Evolutionary conservation across 2,888 invertebrate species (phyloP).

Genomic region (Neocrepidodera transversa): DNA sequence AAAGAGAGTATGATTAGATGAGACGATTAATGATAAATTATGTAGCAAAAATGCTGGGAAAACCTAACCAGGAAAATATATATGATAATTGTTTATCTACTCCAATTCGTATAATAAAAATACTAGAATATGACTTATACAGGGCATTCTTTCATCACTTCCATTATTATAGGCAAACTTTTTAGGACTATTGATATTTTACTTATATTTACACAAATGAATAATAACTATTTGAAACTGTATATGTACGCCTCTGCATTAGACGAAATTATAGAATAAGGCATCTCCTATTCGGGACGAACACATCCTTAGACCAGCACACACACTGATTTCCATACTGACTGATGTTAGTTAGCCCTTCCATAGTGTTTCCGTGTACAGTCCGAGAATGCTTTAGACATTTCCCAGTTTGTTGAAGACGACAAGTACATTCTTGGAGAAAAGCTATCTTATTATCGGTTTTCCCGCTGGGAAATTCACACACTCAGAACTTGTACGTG

Average conservation of each 20-base stretch:
- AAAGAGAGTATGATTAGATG: too few species aligned
- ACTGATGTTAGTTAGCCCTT: constrained; percentile 57
- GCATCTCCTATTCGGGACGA: constrained; percentile 44
- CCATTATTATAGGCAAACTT: too few species aligned
- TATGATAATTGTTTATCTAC: too few species aligned
- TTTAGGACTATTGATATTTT: too few species aligned
- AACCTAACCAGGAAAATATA: too few species aligned
- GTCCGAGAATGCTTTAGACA: constrained; percentile 46
- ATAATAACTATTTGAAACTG: too few species aligned
- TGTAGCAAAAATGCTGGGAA: too few species aligned
- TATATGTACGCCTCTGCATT: constrained; percentile 10
- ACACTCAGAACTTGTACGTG: constrained; percentile 2
- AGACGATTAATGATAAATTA: too few species aligned
- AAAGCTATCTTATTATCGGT: constrained; percentile 31
- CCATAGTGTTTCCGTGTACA: constrained; percentile 54
- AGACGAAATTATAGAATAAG: constrained; percentile 44
- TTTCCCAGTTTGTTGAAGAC: constrained; percentile 52
- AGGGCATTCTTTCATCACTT: too few species aligned
- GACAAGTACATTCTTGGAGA: constrained; percentile 51
- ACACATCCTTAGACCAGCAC: constrained; percentile 48
- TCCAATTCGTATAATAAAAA: too few species aligned
- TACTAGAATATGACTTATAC: too few species aligned
- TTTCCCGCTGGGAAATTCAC: constrained; percentile 37
- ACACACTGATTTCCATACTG: constrained; percentile 58
- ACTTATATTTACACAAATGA: too few species aligned